These are phyloP conservation scores for Epinephelus moara DNA, from an alignment of 2,113 vertebrate species.

Conservation along the genomic window DNA sequence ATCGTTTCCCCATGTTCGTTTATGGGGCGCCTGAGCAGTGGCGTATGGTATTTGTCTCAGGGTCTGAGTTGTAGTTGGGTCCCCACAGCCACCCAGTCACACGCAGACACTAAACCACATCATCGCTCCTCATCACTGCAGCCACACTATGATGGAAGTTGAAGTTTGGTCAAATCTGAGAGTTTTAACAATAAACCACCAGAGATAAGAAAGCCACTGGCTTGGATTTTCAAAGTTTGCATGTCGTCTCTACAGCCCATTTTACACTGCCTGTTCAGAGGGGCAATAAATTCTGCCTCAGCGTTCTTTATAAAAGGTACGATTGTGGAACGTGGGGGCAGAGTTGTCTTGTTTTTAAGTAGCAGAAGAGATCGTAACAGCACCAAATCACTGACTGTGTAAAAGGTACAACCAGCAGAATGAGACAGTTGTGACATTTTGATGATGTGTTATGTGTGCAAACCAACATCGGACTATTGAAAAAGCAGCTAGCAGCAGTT, in stretches of 20 bases:
- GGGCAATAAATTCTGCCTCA: no score
- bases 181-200: conserved; percentile 36
- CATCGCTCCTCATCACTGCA: conserved; percentile 24
- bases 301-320: no score
- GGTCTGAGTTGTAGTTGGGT: conserved; percentile 38
- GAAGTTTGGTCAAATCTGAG: conserved; percentile 34
- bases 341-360: no score
- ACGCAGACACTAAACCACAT: conserved; percentile 32
- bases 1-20: conserved; percentile 55
- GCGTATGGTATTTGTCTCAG: conserved; percentile 40
- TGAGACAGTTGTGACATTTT: no score
- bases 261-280: no score
- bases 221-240: conserved; percentile 26
- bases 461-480: no score
- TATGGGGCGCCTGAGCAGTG: conserved; percentile 58
- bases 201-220: background rate
- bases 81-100: background rate
- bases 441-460: no score
- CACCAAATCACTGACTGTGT: no score
- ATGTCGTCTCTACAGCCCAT: background rate
- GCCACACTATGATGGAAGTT: conserved; percentile 1
- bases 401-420: no score
- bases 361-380: no score
- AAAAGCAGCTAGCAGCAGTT: no score
- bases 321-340: no score